A percentile compares a stretch with the other conserved stretches of the same genome.
phyloP scores from a whole-genome alignment of 2,113 vertebrate genomes.

The Lampris incognitus region DNA sequence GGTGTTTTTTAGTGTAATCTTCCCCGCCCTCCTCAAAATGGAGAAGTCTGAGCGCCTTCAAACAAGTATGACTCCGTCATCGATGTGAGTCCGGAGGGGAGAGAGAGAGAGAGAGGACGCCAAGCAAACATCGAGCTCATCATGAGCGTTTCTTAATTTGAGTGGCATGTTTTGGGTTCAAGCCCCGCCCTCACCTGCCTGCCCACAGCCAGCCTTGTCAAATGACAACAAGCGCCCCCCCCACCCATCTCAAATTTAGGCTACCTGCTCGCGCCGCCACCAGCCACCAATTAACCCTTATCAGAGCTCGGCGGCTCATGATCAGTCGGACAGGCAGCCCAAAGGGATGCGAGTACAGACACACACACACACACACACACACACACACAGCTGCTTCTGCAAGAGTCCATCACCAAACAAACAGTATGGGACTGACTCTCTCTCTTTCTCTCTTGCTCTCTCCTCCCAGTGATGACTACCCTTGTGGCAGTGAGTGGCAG shows the following conservation, averaged over 20 bases:
- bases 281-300: conserved; percentile 67
- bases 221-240: conserved; percentile 34
- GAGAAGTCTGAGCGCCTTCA: neutral
- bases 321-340: conserved; percentile 64
- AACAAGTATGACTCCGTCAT: neutral
- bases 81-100: neutral
- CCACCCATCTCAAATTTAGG: conserved; percentile 10
- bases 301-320: conserved; percentile 65
- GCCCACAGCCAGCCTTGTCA: conserved; percentile 15
- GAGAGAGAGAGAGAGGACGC: neutral
- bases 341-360: conserved; percentile 48
- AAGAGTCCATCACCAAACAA: conserved; percentile 58
- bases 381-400: conserved; percentile 55
- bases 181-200: conserved; percentile 28
- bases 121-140: conserved; percentile 5
- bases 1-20: too few species aligned
- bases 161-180: neutral
- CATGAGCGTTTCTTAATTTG: conserved; percentile 2
- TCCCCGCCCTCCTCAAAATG: too few species aligned
- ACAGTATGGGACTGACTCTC: conserved; percentile 41
- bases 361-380: conserved; percentile 4
- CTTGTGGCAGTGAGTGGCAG: conserved; percentile 70
- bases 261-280: conserved; percentile 25
- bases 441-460: conserved; percentile 27
- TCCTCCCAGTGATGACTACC: conserved; percentile 54